Evolutionary conservation across 2,797 vertebrate genomes (phyloP), one percentile per base, ranked within the genome.

Genomic region (Cuniculus paca): DNA sequence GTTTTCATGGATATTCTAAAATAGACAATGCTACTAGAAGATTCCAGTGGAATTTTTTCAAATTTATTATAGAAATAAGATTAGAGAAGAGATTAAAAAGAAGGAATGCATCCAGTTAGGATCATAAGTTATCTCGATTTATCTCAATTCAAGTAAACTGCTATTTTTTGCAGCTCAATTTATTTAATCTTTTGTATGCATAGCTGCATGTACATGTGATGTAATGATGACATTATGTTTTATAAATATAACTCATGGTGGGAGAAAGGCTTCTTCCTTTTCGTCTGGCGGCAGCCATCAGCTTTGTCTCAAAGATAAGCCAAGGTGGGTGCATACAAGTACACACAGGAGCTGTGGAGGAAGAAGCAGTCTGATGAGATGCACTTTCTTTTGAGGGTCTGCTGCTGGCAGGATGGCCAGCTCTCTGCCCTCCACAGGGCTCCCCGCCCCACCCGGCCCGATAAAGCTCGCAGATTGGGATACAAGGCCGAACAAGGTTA

Each of bases 181-280:
- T 86, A 48, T 82, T 87, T 90, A 88, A 48, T 79, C 52, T 68
- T 92, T 83, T 90, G 52, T 65, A 3, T 56, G 3, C n/a, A 28
- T 19, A 75, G 56, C 31, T 91, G 9, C 48, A 50, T n/a, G 19
- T 24, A 45, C 4, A 9, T 39, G 34, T 58, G 82, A 63, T 88
- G 52, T 91, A 84, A 96, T 72, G 92, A 77, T 93, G 75, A 81
- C 8, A n/a, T 88, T 96, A 82, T 24, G 85, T 63, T 82, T 61
- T 89, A 91, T 81, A 97, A 95, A 84, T 74, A 80, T 95, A 96
- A 58, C 91, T 82, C 83, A 85, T 96, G n/a, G n/a, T n/a, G n/a
- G n/a, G n/a, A n/a, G n/a, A n/a, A n/a, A n/a, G n/a, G n/a, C n/a
- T n/a, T n/a, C n/a, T n/a, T n/a, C n/a, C n/a, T n/a, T n/a, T n/a